Evolutionary conservation across 2,888 invertebrate species (phyloP), one percentile per base, ranked within the genome.

Genomic region (Pheosia tremula): DNA sequence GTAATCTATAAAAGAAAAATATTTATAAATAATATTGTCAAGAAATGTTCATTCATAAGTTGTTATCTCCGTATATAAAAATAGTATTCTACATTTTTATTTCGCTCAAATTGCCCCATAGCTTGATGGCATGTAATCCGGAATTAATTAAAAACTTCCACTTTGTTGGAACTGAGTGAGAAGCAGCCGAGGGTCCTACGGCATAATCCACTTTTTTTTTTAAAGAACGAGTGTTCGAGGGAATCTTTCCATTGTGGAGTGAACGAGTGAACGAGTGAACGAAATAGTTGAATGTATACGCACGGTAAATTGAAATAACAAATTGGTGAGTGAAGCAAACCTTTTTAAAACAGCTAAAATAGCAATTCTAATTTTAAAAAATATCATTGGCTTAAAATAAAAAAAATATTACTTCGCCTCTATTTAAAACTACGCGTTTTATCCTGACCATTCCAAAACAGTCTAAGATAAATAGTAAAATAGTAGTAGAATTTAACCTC

Each of bases 81-180:
- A 47, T n/a, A 47, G n/a, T 0, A 47, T 5, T 9, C 11, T 47
- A n/a, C 47, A 47, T 8, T 47, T 47, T 47, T 5, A 47, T 47
- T 47, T n/a, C 47, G 3, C 11, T 63, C 56, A 47, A 60, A 58
- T 57, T 65, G 71, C 60, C 57, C 43, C 56, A 56, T 38, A 11
- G 36, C 54, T 57, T 56, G 47, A 49, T 13, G 62, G 61, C 54
- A 60, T 60, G 60, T 77, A 78, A 78, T 77, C 73, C 66, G 58
- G 63, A 74, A 76, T 78, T 86, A 84, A 87, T 87, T 86, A 87
- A 86, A 87, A 86, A 82, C 75, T 84, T 85, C 82, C 82, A 81
- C 81, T 78, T 77, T 75, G 79, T 74, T 72, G 71, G 62, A 72
- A 69, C 61, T 58, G 60, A 62, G 66, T 65, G 59, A 63, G 67